Evolutionary conservation across 2,113 vertebrate genomes (phyloP), one percentile per base, ranked within the genome.

Genomic region (Hippocampus abdominalis): DNA sequence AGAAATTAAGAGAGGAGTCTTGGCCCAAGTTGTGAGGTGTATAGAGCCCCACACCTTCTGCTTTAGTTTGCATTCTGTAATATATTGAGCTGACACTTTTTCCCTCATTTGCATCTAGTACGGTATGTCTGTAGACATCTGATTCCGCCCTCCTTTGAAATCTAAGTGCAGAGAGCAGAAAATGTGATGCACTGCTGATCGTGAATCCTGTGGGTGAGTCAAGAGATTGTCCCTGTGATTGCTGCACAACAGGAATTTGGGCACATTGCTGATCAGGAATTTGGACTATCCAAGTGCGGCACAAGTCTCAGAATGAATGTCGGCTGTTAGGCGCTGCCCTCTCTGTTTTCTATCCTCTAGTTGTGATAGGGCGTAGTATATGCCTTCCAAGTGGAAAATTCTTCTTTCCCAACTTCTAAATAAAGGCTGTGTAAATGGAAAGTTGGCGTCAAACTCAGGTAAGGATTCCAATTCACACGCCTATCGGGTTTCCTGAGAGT

Each of bases 151-250:
- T 13, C 53, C 46, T 66, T 71, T 73, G 57, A 62, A 69, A 62
- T 74, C 72, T 77, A 77, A 75, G 74, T 63, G 36, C 76, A 81
- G 46, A 63, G 54, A 74, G 67, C 69, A 76, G 74, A 79, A 77
- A 76, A 81, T 78, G 59, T 81, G 82, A 76, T 80, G 80, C 69
- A 40, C 67, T 16, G 27, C 75, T 78, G 72, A 82, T 74, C 70
- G 71, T 75, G 66, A 44, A 53, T 70, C 74, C 64, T 53, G 73
- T 64, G 29, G 81, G 76, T 63, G 57, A 73, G 76, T 82, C 79
- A 79, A 86, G 79, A 77, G 56, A 77, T 86, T 78, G 23, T 75
- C 46, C 66, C 42, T 29, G 66, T 69, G 67, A 62, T 42, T 21
- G 62, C 54, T 79, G 74, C 69, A 82, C 6, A 68, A 54, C 66